These are phyloP conservation scores for Tyrannus savana DNA, from an alignment of 2,113 vertebrate genomes.

Conservation along the genomic window DNA sequence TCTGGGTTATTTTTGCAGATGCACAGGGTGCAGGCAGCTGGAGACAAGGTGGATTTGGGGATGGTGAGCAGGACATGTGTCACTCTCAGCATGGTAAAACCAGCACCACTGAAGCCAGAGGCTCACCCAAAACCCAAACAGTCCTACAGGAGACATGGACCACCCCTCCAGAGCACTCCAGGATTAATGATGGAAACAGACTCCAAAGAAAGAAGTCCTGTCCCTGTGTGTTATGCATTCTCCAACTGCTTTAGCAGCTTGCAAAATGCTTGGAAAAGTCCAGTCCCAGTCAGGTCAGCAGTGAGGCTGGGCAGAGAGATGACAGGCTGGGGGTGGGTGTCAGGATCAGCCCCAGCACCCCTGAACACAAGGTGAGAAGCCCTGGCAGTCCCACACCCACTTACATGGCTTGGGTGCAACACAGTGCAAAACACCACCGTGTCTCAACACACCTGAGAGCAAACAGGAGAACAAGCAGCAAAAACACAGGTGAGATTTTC, in stretches of 20 bases:
- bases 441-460: fast-evolving
- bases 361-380: not conserved
- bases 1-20: not conserved
- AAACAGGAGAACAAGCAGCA: not conserved
- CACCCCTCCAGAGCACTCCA: not conserved
- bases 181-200: not conserved
- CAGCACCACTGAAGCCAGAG: not conserved
- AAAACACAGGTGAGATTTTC: not conserved
- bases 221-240: fast-evolving
- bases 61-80: not conserved
- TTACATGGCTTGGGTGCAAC: not conserved
- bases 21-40: not conserved
- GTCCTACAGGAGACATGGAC: fast-evolving
- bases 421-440: not conserved
- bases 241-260: not conserved
- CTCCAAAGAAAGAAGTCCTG: not conserved
- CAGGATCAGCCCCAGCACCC: not conserved
- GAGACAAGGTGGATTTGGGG: not conserved
- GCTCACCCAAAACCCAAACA: not conserved
- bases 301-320: not conserved
- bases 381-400: fast-evolving
- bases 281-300: not conserved
- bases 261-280: not conserved
- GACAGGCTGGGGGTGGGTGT: not conserved
- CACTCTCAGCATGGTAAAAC: not conserved